Evolutionary conservation across 2,797 vertebrate species (phyloP).

Genomic region (Siniperca undulata): DNA sequence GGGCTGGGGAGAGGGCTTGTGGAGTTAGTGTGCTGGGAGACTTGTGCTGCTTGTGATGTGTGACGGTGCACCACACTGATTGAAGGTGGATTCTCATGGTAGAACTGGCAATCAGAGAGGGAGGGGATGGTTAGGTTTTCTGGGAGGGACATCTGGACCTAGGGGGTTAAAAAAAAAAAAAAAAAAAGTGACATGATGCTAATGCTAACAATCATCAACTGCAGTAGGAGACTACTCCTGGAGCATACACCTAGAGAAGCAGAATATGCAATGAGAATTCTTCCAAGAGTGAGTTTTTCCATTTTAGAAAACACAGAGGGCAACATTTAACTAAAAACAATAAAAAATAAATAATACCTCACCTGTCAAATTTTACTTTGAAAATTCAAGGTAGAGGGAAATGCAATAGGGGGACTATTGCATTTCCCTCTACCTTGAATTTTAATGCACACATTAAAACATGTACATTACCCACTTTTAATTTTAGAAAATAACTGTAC

Average conservation of each 20-base stretch:
- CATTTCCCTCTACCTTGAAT: not conserved
- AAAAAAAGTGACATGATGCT: no score
- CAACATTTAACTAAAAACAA: not conserved
- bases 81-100: slow-evolving; percentile 77
- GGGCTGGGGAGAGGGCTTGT: slow-evolving; percentile 80
- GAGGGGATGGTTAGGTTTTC: slow-evolving; percentile 71
- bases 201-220: no score
- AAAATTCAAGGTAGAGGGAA: not conserved
- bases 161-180: not conserved
- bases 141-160: slow-evolving; percentile 78
- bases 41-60: slow-evolving; percentile 67
- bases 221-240: no score
- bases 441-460: not conserved
- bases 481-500: not conserved
- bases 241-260: no score
- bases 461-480: not conserved
- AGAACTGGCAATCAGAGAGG: slow-evolving; percentile 83
- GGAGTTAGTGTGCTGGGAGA: slow-evolving; percentile 71
- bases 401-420: not conserved
- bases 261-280: not conserved
- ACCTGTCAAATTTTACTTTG: not conserved
- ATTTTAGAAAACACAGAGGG: not conserved
- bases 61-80: slow-evolving; percentile 80
- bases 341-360: not conserved
- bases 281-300: not conserved